phyloP scores from a whole-genome alignment of 2,888 invertebrate species.

The Ornithoptera priamus region DNA sequence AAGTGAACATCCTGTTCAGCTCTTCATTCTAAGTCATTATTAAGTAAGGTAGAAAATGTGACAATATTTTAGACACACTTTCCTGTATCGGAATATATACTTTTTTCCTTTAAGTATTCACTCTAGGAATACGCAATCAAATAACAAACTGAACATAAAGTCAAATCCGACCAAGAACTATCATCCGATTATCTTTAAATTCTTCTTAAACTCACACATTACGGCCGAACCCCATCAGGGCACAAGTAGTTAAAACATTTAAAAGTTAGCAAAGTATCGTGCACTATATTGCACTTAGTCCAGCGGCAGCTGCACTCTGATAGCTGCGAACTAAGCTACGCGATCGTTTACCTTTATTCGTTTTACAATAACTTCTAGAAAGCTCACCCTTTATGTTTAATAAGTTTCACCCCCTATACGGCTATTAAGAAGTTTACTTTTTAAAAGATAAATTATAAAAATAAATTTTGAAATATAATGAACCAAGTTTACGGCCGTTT shows the following conservation, averaged over 20 bases:
- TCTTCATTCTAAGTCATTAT: too few relatives aligned
- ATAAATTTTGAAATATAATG: too few relatives aligned
- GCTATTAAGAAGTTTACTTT: not conserved
- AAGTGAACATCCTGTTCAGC: too few relatives aligned
- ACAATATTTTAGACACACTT: too few relatives aligned
- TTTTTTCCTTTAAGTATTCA: too few relatives aligned
- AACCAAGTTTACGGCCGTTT: too few relatives aligned
- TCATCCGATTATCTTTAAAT: not conserved
- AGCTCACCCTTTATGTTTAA: conserved; percentile 1
- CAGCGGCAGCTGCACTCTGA: conserved; percentile 13
- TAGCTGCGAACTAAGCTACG: conserved; percentile 6
- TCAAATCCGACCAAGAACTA: not conserved
- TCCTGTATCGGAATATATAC: too few relatives aligned
- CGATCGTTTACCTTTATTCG: conserved; percentile 4
- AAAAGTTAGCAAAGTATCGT: conserved; percentile 16
- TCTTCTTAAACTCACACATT: not conserved
- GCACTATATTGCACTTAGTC: conserved; percentile 16
- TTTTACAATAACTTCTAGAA: conserved; percentile 1
- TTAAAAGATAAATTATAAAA: not conserved
- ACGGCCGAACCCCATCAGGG: conserved; percentile 24
- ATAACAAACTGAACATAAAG: not conserved
- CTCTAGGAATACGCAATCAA: too few relatives aligned
- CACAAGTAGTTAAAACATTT: conserved; percentile 11
- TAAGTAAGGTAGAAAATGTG: too few relatives aligned
- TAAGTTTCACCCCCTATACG: not conserved